Evolutionary conservation across 1,140 invertebrate species (phyloP).

Genomic region (Muscidifurax raptorellus): DNA sequence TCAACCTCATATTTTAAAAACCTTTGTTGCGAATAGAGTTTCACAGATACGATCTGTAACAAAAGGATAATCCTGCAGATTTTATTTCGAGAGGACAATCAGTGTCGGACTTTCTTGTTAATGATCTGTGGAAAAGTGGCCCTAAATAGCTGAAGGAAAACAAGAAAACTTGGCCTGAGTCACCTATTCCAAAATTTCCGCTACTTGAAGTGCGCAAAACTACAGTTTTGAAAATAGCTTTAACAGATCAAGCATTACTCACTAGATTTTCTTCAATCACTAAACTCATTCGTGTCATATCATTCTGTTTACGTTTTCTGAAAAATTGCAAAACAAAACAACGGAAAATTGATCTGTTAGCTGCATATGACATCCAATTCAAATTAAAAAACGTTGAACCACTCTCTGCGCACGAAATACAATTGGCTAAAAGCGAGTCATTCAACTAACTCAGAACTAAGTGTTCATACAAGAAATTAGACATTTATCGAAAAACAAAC

Average conservation of each 20-base stretch:
- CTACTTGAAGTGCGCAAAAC: background rate
- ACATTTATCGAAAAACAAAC: background rate
- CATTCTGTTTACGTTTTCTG: background rate
- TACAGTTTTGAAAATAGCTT: background rate
- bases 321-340: background rate
- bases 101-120: background rate
- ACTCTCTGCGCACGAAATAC: too few relatives aligned
- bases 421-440: too few relatives aligned
- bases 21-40: background rate
- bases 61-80: constrained; percentile 3
- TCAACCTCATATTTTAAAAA: background rate
- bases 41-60: background rate
- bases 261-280: background rate
- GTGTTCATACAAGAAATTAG: background rate
- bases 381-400: background rate
- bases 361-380: too few relatives aligned
- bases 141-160: background rate
- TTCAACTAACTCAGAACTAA: background rate
- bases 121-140: background rate
- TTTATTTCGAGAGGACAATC: background rate
- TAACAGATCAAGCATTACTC: background rate
- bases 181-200: background rate
- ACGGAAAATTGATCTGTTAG: too few relatives aligned
- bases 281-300: background rate
- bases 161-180: too few relatives aligned